These are phyloP conservation scores for Ictalurus furcatus DNA, from an alignment of 2,113 vertebrate species.

Conservation along the genomic window DNA sequence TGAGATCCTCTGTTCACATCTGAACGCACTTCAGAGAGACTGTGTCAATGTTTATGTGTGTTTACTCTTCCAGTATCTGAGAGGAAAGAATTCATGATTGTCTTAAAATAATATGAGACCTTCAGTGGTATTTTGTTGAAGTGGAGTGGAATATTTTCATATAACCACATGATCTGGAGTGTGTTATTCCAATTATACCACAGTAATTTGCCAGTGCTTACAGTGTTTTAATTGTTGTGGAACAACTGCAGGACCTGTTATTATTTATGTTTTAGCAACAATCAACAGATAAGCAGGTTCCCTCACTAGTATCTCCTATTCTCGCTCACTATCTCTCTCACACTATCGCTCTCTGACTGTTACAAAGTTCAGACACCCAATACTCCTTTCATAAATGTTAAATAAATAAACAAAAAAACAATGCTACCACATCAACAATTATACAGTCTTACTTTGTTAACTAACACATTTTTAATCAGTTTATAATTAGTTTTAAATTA, in stretches of 20 bases:
- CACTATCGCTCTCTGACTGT: too few species aligned
- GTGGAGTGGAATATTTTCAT: background rate
- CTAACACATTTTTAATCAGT: background rate
- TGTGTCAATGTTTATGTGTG: constrained; percentile 4
- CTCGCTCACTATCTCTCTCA: background rate
- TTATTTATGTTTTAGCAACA: background rate
- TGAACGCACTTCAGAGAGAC: background rate
- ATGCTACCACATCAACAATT: background rate
- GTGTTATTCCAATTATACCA: background rate
- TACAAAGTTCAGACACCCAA: background rate
- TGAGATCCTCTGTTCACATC: background rate
- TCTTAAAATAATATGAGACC: background rate
- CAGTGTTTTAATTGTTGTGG: background rate
- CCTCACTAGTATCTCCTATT: background rate
- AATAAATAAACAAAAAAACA: background rate
- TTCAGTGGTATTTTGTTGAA: background rate
- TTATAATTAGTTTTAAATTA: background rate
- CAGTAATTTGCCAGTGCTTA: background rate
- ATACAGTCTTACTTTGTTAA: background rate
- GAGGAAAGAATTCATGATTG: background rate
- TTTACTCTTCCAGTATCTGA: background rate
- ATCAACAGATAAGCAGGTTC: background rate
- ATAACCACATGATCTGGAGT: background rate
- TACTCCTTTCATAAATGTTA: background rate
- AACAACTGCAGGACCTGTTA: background rate